A percentile compares a stretch with the other conserved stretches of the same genome.
Conservation (phyloP, 2,797 vertebrate genomes). For the Clangula hyemalis region DNA sequence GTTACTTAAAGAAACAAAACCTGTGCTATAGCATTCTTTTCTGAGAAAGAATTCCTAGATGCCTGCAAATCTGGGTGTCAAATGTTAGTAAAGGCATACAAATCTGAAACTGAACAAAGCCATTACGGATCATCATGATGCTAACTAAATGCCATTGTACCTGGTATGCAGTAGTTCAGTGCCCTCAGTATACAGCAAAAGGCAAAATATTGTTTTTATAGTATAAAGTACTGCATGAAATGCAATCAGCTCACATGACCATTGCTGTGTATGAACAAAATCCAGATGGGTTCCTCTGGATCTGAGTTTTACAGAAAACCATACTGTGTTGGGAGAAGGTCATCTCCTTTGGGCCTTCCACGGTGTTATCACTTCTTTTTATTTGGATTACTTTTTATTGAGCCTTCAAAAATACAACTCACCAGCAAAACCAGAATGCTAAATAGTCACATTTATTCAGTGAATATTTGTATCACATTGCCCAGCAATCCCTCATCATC, state of each 20-base stretch:
- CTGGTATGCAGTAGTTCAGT: not conserved
- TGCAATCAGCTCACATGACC: not conserved
- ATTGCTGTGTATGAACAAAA: not conserved
- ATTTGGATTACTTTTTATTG: not conserved
- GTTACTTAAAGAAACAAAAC: conserved; percentile 15
- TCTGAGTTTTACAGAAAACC: not conserved
- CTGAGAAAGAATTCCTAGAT: conserved; percentile 14
- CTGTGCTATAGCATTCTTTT: not conserved
- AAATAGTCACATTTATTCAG: not conserved
- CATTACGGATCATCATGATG: not conserved
- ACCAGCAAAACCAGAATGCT: not conserved
- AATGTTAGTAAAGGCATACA: not conserved
- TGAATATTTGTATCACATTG: not conserved
- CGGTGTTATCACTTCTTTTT: not conserved
- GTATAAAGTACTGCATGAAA: not conserved
- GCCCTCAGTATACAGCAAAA: not conserved
- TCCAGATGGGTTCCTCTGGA: conserved; percentile 2
- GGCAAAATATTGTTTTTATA: not conserved
- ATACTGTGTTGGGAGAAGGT: not conserved
- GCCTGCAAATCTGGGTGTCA: not conserved
- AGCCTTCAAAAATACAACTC: not conserved
- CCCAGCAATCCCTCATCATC: accelerated
- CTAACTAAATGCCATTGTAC: not conserved
- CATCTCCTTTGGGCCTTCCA: not conserved
- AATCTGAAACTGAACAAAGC: not conserved